Percentiles rank a stretch among this genome's conserved stretches.
phyloP scores from a whole-genome alignment of 2,113 vertebrate species.

The Chaetodon trifascialis region DNA sequence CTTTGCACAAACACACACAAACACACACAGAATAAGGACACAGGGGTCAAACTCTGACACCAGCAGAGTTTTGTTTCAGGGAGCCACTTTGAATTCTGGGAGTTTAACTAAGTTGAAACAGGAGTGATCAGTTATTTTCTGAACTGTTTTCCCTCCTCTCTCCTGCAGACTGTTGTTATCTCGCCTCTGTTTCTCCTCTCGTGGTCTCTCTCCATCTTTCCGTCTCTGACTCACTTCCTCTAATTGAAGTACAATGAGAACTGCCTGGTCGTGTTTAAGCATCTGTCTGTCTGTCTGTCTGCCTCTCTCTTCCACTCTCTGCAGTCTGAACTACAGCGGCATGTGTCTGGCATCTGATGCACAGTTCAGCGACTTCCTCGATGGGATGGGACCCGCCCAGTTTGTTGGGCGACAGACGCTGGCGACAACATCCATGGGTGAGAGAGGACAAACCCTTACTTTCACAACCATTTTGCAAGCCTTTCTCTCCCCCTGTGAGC shows the following conservation, averaged over 20 bases:
- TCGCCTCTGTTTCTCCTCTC: background rate
- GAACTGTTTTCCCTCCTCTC: background rate
- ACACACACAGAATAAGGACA: slow-evolving; percentile 15
- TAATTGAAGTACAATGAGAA: background rate
- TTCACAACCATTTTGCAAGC: background rate
- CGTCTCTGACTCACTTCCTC: slow-evolving; percentile 22
- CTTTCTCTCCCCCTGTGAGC: background rate
- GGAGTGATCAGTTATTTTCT: slow-evolving; percentile 5
- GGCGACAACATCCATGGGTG: slow-evolving; percentile 98
- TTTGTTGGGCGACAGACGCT: slow-evolving; percentile 97
- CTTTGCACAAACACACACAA: slow-evolving; percentile 26
- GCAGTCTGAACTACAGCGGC: slow-evolving; percentile 96
- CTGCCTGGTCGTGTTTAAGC: slow-evolving; percentile 10
- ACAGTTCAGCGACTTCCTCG: slow-evolving; percentile 97
- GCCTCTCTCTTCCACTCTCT: slow-evolving; percentile 29
- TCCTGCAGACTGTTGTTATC: slow-evolving; percentile 23
- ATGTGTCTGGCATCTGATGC: slow-evolving; percentile 95
- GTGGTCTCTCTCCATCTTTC: slow-evolving; percentile 11
- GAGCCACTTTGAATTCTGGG: background rate
- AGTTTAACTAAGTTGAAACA: slow-evolving; percentile 14
- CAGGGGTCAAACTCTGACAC: slow-evolving; percentile 25
- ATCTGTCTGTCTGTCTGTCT: background rate
- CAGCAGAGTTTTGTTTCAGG: slow-evolving; percentile 11
- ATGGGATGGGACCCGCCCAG: slow-evolving; percentile 98
- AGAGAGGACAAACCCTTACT: slow-evolving; percentile 48